Evolutionary conservation across 53 echinoderm and acorn worm species (phyloP).

Genomic region (Holothuria leucospilota): DNA sequence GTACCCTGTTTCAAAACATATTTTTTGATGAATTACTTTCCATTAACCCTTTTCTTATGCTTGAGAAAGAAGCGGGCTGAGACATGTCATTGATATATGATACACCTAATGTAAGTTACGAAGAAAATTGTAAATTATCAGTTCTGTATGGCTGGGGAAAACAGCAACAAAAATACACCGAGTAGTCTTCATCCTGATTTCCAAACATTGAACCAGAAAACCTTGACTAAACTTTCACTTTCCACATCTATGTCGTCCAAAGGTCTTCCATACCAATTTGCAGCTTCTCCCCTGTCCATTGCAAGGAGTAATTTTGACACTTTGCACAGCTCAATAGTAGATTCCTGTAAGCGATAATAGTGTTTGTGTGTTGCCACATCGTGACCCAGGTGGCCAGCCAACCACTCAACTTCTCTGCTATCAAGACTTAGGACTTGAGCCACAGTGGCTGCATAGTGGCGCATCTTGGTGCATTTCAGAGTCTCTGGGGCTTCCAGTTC

Average conservation of each 20-base stretch:
- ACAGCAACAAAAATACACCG: too few relatives aligned
- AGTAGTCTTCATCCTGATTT: too few relatives aligned
- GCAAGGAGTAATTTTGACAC: conserved; percentile 66
- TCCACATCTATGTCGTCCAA: conserved; percentile 53
- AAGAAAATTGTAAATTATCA: too few relatives aligned
- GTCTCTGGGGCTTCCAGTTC: conserved; percentile 38
- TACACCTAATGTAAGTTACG: too few relatives aligned
- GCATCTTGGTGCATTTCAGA: conserved; percentile 48
- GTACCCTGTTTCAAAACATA: too few relatives aligned
- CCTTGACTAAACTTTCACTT: not conserved
- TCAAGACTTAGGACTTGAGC: conserved; percentile 55
- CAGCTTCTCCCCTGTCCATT: conserved; percentile 57
- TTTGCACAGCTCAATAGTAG: conserved; percentile 64
- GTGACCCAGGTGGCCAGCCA: conserved; percentile 58
- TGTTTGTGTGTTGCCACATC: conserved; percentile 54
- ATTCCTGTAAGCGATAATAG: conserved; percentile 49
- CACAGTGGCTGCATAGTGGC: conserved; percentile 60
- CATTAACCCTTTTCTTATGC: too few relatives aligned
- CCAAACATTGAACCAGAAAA: too few relatives aligned
- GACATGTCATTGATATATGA: too few relatives aligned
- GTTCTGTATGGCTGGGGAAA: too few relatives aligned
- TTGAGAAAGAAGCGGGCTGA: too few relatives aligned
- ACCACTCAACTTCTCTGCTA: conserved; percentile 54
- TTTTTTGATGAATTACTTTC: too few relatives aligned
- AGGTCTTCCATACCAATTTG: conserved; percentile 53